Conservation (phyloP, 2,888 invertebrate genomes). For the Lycaena phlaeas region DNA sequence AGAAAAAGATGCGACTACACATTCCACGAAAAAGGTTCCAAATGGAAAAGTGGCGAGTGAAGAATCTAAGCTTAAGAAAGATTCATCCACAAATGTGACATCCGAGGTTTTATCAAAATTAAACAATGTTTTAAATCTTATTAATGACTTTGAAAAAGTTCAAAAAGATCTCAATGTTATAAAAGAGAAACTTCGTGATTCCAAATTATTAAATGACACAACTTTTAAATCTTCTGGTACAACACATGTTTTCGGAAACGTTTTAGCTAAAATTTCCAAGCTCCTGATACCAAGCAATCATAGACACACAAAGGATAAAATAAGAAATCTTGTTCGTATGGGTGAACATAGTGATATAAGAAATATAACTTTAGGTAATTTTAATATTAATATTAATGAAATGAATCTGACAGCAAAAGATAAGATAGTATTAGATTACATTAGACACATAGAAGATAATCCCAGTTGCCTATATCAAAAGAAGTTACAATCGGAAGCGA, state of each 20-base stretch:
- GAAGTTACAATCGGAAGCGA: constrained; percentile 19
- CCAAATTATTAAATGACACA: background rate
- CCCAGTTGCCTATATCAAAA: constrained; percentile 36
- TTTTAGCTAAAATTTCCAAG: constrained; percentile 49
- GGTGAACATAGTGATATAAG: constrained; percentile 24
- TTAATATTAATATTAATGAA: constrained; percentile 31
- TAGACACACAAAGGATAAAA: constrained; percentile 29
- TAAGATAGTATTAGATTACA: constrained; percentile 47
- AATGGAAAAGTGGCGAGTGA: constrained; percentile 10
- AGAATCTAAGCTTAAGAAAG: constrained; percentile 4
- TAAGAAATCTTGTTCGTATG: constrained; percentile 31
- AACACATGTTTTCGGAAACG: constrained; percentile 30
- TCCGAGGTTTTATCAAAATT: constrained; percentile 38
- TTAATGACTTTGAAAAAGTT: constrained; percentile 43
- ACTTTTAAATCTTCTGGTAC: background rate
- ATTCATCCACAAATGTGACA: constrained; percentile 17
- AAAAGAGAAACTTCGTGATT: constrained; percentile 19
- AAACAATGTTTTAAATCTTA: constrained; percentile 38
- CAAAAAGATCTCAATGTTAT: constrained; percentile 31
- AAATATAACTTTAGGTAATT: constrained; percentile 30
- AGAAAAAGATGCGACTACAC: constrained; percentile 23
- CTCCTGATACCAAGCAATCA: constrained; percentile 39
- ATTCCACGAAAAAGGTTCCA: constrained; percentile 13
- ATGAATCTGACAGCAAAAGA: constrained; percentile 43
- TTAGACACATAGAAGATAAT: constrained; percentile 39